These are phyloP conservation scores for Frankliniella fusca DNA, from an alignment of 2,888 invertebrate genomes.

Conservation along the genomic window DNA sequence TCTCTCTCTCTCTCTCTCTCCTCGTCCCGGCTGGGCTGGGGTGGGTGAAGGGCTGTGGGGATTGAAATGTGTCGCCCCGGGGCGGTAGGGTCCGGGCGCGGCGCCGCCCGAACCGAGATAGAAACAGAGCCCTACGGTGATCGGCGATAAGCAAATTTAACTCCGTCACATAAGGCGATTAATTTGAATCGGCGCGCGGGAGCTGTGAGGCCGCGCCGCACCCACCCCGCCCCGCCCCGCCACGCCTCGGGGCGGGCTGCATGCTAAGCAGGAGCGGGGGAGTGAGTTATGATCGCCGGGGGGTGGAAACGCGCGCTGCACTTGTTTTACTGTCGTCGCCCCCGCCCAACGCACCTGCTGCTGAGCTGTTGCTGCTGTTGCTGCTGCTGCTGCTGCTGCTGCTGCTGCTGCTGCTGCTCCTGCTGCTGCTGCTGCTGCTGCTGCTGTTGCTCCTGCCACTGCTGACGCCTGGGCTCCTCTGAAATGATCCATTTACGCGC, in stretches of 20 bases:
- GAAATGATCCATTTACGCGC: no score
- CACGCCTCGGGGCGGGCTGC: neutral
- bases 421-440: no score
- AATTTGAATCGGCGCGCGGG: neutral
- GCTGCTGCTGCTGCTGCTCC: no score
- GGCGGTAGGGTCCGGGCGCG: neutral
- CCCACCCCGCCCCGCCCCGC: neutral
- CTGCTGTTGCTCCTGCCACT: no score
- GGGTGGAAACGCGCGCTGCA: neutral
- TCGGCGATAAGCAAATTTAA: conserved; percentile 22
- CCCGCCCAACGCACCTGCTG: neutral
- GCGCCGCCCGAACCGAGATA: neutral
- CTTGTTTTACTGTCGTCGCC: neutral
- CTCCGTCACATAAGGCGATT: conserved; percentile 26
- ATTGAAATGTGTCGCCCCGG: no score
- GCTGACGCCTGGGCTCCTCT: no score
- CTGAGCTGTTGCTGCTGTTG: neutral
- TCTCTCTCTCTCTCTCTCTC: neutral
- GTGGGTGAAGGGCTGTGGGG: no score
- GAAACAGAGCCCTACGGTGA: neutral
- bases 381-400: no score
- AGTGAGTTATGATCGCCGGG: neutral
- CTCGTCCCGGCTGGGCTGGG: no score
- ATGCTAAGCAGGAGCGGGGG: neutral
- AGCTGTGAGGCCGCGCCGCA: neutral